Percentiles rank a stretch among this genome's conserved stretches.
Conservation (phyloP, 2,113 vertebrate species). For the Mirounga angustirostris region DNA sequence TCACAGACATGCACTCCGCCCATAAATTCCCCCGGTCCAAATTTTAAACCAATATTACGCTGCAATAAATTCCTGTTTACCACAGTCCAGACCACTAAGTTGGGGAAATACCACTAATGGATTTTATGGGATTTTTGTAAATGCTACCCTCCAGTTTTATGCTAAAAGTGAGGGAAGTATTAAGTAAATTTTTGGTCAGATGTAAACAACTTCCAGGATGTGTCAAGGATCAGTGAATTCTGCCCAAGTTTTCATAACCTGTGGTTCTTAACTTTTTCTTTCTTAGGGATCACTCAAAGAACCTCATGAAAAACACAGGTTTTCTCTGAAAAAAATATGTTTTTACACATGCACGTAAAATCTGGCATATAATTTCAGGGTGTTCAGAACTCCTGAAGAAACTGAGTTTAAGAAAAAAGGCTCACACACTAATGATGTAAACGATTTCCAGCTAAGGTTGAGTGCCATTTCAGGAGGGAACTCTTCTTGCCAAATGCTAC, state of each 20-base stretch:
- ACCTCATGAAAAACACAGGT: not conserved
- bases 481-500: not conserved
- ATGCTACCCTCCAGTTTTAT: not conserved
- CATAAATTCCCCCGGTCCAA: constrained; percentile 26
- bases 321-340: not conserved
- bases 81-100: not conserved
- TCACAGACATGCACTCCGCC: not conserved
- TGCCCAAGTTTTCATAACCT: not conserved
- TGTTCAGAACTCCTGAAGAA: not conserved
- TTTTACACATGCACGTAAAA: not conserved
- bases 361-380: not conserved
- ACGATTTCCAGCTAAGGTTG: not conserved
- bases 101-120: constrained; percentile 1
- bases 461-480: not conserved
- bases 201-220: not conserved
- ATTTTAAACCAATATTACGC: constrained; percentile 51
- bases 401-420: not conserved
- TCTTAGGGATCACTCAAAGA: not conserved
- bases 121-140: constrained; percentile 35
- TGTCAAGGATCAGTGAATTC: not conserved
- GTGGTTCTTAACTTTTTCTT: not conserved
- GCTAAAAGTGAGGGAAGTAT: not conserved
- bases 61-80: constrained; percentile 59
- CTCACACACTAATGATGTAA: not conserved
- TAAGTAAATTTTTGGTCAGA: not conserved